These are phyloP conservation scores for Sicus ferrugineus DNA, from an alignment of 2,888 invertebrate species.

Conservation along the genomic window DNA sequence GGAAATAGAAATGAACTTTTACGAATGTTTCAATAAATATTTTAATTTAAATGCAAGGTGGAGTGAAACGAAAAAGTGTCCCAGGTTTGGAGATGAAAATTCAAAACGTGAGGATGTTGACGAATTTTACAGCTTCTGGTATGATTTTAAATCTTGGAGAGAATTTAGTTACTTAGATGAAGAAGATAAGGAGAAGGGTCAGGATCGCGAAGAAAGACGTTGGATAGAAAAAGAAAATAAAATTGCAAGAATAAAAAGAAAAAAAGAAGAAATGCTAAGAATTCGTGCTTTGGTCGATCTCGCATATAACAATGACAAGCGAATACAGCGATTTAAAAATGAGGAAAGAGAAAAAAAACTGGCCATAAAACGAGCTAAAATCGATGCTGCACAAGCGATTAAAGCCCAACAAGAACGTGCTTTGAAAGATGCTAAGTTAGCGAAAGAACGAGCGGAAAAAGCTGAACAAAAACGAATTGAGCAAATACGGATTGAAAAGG, in stretches of 20 bases:
- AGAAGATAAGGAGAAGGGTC: conserved; percentile 97
- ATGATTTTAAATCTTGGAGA: conserved; percentile 97
- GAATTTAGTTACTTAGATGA: conserved; percentile 99
- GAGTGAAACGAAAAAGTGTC: conserved; percentile 89
- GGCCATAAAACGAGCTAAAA: conserved; percentile 87
- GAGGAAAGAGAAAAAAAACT: conserved; percentile 91
- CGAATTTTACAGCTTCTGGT: conserved; percentile 97
- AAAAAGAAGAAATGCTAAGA: conserved; percentile 96
- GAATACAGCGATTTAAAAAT: conserved; percentile 90
- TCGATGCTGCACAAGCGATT: conserved; percentile 82
- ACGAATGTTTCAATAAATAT: conserved; percentile 71
- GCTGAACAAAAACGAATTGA: conserved; percentile 85
- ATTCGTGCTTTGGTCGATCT: conserved; percentile 91
- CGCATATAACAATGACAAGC: conserved; percentile 92
- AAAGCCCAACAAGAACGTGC: conserved; percentile 85
- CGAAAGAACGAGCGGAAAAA: conserved; percentile 80
- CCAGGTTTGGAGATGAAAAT: conserved; percentile 78
- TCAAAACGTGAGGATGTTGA: conserved; percentile 87
- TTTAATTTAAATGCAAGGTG: conserved; percentile 86
- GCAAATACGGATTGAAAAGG: conserved; percentile 83
- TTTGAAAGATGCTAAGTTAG: conserved; percentile 75
- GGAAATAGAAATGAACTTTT: conserved; percentile 84
- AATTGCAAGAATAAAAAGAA: conserved; percentile 86
- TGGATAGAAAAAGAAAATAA: conserved; percentile 99
- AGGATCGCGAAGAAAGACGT: conserved; percentile 93